Evolutionary conservation across 2,797 vertebrate genomes (phyloP), one percentile per base, ranked within the genome.

Genomic region (Syncerus caffer): DNA sequence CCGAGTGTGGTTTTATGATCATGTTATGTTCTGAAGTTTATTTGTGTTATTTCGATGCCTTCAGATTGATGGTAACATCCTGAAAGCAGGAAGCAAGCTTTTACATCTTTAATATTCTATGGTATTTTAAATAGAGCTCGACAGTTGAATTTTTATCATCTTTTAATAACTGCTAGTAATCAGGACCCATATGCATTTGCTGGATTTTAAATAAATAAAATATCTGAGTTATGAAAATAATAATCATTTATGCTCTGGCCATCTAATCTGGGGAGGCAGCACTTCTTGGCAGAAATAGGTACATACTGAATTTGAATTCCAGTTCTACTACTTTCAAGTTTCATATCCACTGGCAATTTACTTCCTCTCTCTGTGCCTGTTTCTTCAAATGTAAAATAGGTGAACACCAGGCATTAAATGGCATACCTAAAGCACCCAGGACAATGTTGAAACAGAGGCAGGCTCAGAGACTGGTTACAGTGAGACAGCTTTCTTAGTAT

Each of bases 1-100:
- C 93, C 15, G 1, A 74, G 79, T 62, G 79, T 94, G 97, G 95
- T 60, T 97, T 96, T 83, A 80, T 45, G 85, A 88, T 47, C 38
- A 6, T 42, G 67, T 67, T 15, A 78, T 85, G 82, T 51, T 76
- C 89, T 53, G 38, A 62, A 3, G 71, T 25, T 74, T 50, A 83
- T 71, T 34, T 71, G 88, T 88, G 71, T 27, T 82, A n/a, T 86
- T 94, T 82, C 71, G 51, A 38, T 51, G 83, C n/a, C 89, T 95
- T 94, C 45, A 4, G 64, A 34, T 85, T 42, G 79, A 78, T 38
- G 84, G 76, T 38, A 57, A 38, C 45, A 76, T 67, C 31, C 55
- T 85, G 67, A 95, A 87, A 60, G 53, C 60, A 87, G 58, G 50
- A 89, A 91, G 5, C 42, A 57, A 79, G 84, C 50, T 90, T 92